Percentiles rank a stretch among this genome's conserved stretches.
Evolutionary conservation across 2,113 vertebrate species (phyloP).

Genomic region (Spea multiplicata): DNA sequence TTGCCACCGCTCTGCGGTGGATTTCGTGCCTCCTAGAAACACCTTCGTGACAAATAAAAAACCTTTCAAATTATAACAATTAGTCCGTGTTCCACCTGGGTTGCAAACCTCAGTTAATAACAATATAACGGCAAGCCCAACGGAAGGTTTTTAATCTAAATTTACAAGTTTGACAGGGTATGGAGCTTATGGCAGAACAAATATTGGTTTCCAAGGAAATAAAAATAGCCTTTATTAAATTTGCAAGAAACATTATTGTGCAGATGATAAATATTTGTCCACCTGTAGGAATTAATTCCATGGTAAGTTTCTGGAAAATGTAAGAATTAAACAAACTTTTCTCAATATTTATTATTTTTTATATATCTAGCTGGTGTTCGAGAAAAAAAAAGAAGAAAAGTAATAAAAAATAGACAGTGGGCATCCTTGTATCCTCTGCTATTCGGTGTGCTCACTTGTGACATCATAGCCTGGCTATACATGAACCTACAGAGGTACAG

Average conservation of each 20-base stretch:
- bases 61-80: too few relatives aligned
- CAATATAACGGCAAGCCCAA: not conserved
- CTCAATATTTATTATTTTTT: not conserved
- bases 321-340: not conserved
- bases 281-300: not conserved
- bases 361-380: not conserved
- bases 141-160: constrained; percentile 20
- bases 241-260: not conserved
- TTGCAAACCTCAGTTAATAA: not conserved
- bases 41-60: not conserved
- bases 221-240: constrained; percentile 17
- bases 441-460: too few relatives aligned
- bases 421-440: too few relatives aligned
- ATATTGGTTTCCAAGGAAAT: constrained; percentile 25
- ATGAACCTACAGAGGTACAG: too few relatives aligned
- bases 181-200: not conserved
- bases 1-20: too few relatives aligned
- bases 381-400: too few relatives aligned
- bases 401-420: too few relatives aligned
- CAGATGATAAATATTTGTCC: constrained; percentile 5
- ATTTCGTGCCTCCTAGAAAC: too few relatives aligned
- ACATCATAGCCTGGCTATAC: too few relatives aligned
- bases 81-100: not conserved
- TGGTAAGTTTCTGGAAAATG: not conserved
- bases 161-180: not conserved